phyloP scores from a whole-genome alignment of 2,113 vertebrate species.

The Sphaerodactylus townsendi region DNA sequence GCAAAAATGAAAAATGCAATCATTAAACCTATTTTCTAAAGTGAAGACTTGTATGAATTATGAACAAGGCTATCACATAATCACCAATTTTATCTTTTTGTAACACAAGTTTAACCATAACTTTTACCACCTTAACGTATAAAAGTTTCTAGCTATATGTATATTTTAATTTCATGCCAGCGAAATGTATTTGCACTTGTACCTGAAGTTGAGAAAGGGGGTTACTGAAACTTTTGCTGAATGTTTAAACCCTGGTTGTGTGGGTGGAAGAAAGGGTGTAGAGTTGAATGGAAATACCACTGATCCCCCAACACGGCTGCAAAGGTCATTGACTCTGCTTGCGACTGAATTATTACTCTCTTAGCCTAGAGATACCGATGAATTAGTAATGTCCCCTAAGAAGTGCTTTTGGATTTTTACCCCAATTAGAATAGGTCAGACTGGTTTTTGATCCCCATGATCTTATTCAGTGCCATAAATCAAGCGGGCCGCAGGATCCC shows the following conservation, averaged over 20 bases:
- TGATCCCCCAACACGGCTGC: not conserved
- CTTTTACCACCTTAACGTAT: too few relatives aligned
- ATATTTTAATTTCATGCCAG: too few relatives aligned
- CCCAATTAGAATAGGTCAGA: not conserved
- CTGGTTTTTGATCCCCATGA: slow-evolving; percentile 3
- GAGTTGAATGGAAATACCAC: not conserved
- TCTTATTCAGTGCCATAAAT: slow-evolving; percentile 1
- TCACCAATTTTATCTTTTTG: too few relatives aligned
- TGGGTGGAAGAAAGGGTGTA: not conserved
- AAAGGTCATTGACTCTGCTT: not conserved
- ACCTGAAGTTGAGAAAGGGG: not conserved
- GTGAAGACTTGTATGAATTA: too few relatives aligned
- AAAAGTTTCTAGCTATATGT: too few relatives aligned
- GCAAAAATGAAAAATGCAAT: too few relatives aligned
- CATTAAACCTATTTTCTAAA: too few relatives aligned
- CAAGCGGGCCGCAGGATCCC: not conserved
- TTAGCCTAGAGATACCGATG: not conserved
- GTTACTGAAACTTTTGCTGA: not conserved
- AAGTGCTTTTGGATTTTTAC: not conserved
- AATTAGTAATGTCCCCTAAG: not conserved
- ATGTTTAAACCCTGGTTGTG: too few relatives aligned
- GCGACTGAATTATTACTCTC: not conserved
- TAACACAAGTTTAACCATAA: too few relatives aligned
- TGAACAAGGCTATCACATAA: too few relatives aligned
- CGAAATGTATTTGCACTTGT: too few relatives aligned